Evolutionary conservation across 2,113 vertebrate species (phyloP), one percentile per base, ranked within the genome.

Genomic region (Corythoichthys intestinalis): DNA sequence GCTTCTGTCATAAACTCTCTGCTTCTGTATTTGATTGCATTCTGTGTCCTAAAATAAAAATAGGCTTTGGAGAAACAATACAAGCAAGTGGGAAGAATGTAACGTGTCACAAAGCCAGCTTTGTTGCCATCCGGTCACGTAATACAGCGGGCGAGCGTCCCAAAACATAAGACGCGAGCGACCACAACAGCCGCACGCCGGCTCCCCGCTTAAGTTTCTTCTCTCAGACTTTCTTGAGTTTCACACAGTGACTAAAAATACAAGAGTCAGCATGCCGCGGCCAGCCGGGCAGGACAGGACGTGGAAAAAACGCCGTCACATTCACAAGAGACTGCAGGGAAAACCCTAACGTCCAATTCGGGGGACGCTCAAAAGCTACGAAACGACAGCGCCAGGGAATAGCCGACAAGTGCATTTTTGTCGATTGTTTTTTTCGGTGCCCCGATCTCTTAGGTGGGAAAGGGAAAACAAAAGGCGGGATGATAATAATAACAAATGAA

Each of bases 251-350:
- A 85, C 88, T 90, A 90, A 88, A 89, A 88, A 91, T 89, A 90
- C 78, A 78, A 73, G 81, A 81, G 79, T 80, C 74, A 68, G 82
- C 80, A 47, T 87, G 83, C 83, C 82, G 78, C 46, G 47, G 68
- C 61, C 78, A n/a, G n/a, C n/a, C n/a, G n/a, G n/a, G n/a, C n/a
- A n/a, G 82, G 71, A 78, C 73, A 61, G 61, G 82, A 80, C 62
- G 78, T 83, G 88, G 85, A 88, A 88, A 89, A 88, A 88, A 88
- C 81, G 67, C 81, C 80, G 86, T 87, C 83, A 85, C 87, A 85
- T 91, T 90, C 75, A 39, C 70, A 79, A 71, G 60, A 88, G 85
- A 92, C 88, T 87, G 86, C 88, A 89, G 83, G 88, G 87, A 91
- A 91, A 89, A 85, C 65, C 28, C 61, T 52, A 79, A 86, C 78